These are phyloP conservation scores for Volucella zonaria DNA, from an alignment of 2,888 invertebrate species.

Conservation along the genomic window DNA sequence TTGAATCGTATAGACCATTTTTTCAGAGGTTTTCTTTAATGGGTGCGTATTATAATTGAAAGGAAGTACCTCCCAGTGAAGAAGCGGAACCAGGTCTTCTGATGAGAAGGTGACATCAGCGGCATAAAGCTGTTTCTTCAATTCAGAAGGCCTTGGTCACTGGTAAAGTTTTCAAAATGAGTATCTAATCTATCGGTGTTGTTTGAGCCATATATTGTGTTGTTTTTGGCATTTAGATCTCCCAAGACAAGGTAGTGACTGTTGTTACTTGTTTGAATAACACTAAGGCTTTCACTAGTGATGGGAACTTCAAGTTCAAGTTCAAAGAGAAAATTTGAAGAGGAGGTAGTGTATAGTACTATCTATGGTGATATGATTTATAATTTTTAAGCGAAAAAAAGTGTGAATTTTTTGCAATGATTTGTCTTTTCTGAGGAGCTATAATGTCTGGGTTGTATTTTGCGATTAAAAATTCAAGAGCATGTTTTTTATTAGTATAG, in stretches of 20 bases:
- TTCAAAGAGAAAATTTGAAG: no score
- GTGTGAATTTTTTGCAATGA: constrained; percentile 1
- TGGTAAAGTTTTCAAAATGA: constrained; percentile 1
- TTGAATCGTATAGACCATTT: background rate
- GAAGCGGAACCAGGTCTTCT: constrained; percentile 14
- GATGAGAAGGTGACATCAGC: constrained; percentile 6
- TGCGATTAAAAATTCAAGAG: constrained; percentile 6
- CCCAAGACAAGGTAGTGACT: constrained; percentile 3
- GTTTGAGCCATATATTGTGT: background rate
- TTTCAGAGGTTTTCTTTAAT: background rate
- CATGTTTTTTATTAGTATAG: constrained; percentile 20
- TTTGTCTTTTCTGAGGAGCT: constrained; percentile 18
- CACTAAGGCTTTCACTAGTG: background rate
- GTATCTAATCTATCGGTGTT: background rate
- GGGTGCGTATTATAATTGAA: constrained; percentile 8
- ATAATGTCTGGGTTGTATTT: constrained; percentile 16
- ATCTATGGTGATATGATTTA: background rate
- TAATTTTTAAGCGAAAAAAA: constrained; percentile 11
- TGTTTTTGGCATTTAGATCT: background rate
- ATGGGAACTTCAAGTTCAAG: no score
- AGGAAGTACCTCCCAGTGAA: constrained; percentile 10
- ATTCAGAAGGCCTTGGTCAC: background rate
- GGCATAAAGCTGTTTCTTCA: constrained; percentile 17
- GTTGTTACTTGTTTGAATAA: background rate
- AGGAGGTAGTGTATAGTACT: no score